phyloP scores from a whole-genome alignment of 2,888 invertebrate species.

The Orchestes rusci region DNA sequence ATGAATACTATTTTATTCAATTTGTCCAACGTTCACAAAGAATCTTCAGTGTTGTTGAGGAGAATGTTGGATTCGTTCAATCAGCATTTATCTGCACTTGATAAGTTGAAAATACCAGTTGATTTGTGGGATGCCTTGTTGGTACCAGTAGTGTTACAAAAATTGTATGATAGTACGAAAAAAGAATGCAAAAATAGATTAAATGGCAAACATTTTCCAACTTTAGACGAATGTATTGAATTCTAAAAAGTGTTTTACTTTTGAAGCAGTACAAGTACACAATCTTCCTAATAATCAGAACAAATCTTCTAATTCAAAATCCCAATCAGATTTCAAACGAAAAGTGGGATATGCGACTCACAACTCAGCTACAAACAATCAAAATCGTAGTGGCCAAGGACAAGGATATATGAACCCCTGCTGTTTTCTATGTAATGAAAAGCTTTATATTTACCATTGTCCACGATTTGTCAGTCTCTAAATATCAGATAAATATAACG shows the following conservation, averaged over 20 bases:
- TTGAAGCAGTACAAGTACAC: no score
- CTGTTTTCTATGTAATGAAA: conserved; percentile 1
- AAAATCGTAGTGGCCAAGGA: not conserved
- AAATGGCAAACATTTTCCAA: conserved; percentile 8
- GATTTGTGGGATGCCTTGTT: conserved; percentile 21
- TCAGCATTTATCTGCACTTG: conserved; percentile 14
- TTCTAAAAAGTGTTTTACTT: conserved; percentile 17
- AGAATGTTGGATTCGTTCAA: conserved; percentile 17
- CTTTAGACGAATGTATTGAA: conserved; percentile 8
- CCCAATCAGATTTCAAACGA: no score
- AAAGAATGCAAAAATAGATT: conserved; percentile 16
- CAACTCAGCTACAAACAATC: no score
- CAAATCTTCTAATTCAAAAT: no score
- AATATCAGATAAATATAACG: no score
- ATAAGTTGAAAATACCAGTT: conserved; percentile 17
- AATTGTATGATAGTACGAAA: conserved; percentile 10
- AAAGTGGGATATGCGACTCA: not conserved
- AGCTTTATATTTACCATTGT: conserved; percentile 7
- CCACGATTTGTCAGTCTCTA: no score
- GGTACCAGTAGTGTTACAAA: conserved; percentile 16
- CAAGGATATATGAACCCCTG: not conserved
- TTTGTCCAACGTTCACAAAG: no score
- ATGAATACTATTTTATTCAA: conserved; percentile 18
- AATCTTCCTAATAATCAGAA: no score
- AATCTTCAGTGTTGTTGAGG: conserved; percentile 11